Conservation (phyloP, 2,113 vertebrate genomes). For the Xiphophorus hellerii region DNA sequence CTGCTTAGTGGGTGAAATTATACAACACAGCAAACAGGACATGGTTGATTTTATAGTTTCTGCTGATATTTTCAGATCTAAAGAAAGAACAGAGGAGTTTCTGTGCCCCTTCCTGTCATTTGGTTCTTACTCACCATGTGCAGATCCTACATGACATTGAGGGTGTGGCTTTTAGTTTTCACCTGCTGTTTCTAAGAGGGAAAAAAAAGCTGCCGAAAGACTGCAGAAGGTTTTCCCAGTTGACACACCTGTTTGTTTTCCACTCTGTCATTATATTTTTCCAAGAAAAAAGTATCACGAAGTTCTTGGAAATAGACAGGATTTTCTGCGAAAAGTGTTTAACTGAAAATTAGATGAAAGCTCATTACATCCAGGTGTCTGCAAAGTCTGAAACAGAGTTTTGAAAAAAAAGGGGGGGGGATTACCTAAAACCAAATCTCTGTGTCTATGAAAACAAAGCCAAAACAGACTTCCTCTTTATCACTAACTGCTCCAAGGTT, state of each 20-base stretch:
- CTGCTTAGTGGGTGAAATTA: slow-evolving; percentile 37
- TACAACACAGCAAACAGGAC: slow-evolving; percentile 18
- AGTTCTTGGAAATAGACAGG: background rate
- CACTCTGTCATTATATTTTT: background rate
- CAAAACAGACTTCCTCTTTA: background rate
- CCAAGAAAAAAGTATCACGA: slow-evolving; percentile 15
- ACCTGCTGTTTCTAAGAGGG: background rate
- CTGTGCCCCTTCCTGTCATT: slow-evolving; percentile 44
- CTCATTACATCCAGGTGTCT: too few species aligned
- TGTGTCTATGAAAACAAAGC: slow-evolving; percentile 6
- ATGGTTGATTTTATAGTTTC: background rate
- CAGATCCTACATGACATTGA: background rate
- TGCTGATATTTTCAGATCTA: background rate
- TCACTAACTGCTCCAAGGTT: background rate
- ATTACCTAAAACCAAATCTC: background rate
- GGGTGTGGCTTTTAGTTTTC: slow-evolving; percentile 7
- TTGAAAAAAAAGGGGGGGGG: background rate
- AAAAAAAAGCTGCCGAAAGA: background rate
- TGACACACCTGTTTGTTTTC: background rate
- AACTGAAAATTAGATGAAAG: background rate
- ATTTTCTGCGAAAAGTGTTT: background rate
- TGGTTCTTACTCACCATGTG: slow-evolving; percentile 32
- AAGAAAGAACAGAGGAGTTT: slow-evolving; percentile 45
- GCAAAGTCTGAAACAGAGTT: too few species aligned
- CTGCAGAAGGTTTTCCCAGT: background rate